Percentiles rank a stretch among this genome's conserved stretches.
These are phyloP conservation scores for Hypomesus transpacificus DNA, from an alignment of 2,113 vertebrate species.

Conservation along the genomic window DNA sequence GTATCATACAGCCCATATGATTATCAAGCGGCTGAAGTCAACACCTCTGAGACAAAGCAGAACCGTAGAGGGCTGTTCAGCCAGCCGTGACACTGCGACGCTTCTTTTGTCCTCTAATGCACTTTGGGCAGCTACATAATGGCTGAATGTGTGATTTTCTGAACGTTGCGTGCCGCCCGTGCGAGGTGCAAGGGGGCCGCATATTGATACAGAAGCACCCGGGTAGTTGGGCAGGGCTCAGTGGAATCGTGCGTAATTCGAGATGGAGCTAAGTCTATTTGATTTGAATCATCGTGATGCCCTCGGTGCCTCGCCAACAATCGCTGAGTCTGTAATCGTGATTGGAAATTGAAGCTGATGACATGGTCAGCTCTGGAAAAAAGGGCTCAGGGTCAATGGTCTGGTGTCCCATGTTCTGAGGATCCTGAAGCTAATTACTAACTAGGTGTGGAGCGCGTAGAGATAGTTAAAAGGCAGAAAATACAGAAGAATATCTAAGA, in stretches of 20 bases:
- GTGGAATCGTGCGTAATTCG: conserved; percentile 48
- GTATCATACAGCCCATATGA: too few species aligned
- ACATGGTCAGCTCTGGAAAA: too few species aligned
- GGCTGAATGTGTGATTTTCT: conserved; percentile 40
- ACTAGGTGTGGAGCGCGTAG: too few species aligned
- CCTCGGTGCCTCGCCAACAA: conserved; percentile 1
- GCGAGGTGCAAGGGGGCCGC: conserved; percentile 43
- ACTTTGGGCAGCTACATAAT: not conserved
- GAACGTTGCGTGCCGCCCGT: conserved; percentile 49
- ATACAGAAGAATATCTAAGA: too few species aligned
- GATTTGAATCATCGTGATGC: not conserved
- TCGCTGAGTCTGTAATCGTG: not conserved
- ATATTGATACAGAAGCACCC: conserved; percentile 55
- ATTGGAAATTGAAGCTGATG: not conserved
- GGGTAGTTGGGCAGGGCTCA: conserved; percentile 45
- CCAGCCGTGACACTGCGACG: conserved; percentile 32
- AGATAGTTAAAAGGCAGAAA: too few species aligned
- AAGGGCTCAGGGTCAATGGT: too few species aligned
- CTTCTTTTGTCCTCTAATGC: conserved; percentile 32
- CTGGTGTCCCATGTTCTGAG: too few species aligned
- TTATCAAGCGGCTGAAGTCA: too few species aligned
- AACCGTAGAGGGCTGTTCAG: conserved; percentile 20
- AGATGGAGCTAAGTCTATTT: conserved; percentile 33
- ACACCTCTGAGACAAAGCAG: conserved; percentile 32
- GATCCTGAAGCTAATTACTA: too few species aligned